Conservation (phyloP, 1,140 invertebrate species). For the Oryctes rhinoceros region DNA sequence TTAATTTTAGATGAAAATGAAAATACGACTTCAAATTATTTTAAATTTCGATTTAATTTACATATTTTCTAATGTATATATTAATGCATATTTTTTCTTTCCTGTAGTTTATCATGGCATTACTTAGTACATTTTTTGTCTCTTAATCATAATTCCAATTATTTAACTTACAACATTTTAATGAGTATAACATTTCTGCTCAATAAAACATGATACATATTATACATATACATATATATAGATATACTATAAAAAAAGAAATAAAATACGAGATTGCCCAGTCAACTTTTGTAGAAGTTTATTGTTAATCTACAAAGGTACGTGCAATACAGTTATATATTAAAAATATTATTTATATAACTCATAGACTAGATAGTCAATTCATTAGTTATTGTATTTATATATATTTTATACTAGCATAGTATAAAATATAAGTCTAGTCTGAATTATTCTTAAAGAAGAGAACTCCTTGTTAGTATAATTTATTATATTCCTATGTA, state of each 20-base stretch:
- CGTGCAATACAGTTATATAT: slow-evolving; percentile 45
- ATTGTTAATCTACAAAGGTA: slow-evolving; percentile 50
- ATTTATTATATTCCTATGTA: neutral
- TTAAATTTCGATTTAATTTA: too few relatives aligned
- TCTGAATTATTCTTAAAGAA: slow-evolving; percentile 30
- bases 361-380: slow-evolving; percentile 37
- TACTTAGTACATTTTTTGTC: neutral
- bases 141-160: neutral
- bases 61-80: slow-evolving; percentile 8
- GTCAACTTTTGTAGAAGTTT: slow-evolving; percentile 49
- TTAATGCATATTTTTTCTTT: neutral
- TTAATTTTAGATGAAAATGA: too few relatives aligned
- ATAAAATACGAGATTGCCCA: slow-evolving; percentile 43
- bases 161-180: slow-evolving; percentile 6
- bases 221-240: slow-evolving; percentile 46
- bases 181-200: slow-evolving; percentile 30
- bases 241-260: slow-evolving; percentile 41
- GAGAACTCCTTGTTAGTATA: neutral
- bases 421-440: slow-evolving; percentile 34
- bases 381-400: slow-evolving; percentile 23
- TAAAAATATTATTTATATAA: slow-evolving; percentile 7
- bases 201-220: slow-evolving; percentile 44
- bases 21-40: too few relatives aligned
- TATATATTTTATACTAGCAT: neutral
- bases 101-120: neutral